These are phyloP conservation scores for Mastigias papua DNA, from an alignment of 30 jellyfish, hydroid and myxozoan genomes.

Conservation along the genomic window DNA sequence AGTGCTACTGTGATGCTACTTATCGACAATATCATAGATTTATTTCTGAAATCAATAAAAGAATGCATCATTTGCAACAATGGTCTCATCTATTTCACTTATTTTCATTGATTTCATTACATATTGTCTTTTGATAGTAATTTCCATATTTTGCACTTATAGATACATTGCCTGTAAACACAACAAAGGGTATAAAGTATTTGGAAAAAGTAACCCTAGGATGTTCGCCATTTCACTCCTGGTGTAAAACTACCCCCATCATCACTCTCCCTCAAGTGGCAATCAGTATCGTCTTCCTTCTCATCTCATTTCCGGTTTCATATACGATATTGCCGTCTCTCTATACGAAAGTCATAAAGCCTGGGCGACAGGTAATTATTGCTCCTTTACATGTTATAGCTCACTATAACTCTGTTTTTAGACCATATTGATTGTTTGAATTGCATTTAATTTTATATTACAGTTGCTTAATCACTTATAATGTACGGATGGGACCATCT, in stretches of 20 bases:
- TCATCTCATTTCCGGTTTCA: constrained; percentile 45
- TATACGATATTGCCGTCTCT: constrained; percentile 48
- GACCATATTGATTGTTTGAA: no score
- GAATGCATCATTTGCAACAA: no score
- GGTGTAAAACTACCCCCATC: constrained; percentile 51
- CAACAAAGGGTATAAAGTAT: constrained; percentile 27
- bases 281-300: constrained; percentile 8
- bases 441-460: no score
- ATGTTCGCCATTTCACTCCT: constrained; percentile 61
- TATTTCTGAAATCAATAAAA: no score
- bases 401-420: not conserved
- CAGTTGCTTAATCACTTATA: no score
- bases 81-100: no score
- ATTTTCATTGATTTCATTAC: no score
- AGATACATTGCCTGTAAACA: constrained; percentile 36
- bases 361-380: constrained; percentile 55
- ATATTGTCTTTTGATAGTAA: no score
- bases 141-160: not conserved
- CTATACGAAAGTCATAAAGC: constrained; percentile 51
- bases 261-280: constrained; percentile 36
- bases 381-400: not conserved
- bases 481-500: no score
- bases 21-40: no score
- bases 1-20: no score
- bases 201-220: constrained; percentile 34